A percentile compares a stretch with the other conserved stretches of the same genome.
Conservation (phyloP, 2,113 vertebrate species). For the Amphiprion ocellaris region DNA sequence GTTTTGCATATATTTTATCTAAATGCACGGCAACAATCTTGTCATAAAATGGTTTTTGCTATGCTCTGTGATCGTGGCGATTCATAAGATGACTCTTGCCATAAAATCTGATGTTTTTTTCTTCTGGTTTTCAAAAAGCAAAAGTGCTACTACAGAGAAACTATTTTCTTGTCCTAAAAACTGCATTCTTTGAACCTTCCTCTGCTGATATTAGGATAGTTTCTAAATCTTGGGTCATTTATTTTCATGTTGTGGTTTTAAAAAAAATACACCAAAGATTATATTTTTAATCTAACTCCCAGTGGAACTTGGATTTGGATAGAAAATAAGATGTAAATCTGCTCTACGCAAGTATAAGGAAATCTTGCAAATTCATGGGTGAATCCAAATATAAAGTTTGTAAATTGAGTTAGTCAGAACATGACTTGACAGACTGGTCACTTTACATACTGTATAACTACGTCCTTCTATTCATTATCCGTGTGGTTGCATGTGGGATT, state of each 20-base stretch:
- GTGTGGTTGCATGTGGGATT: not conserved
- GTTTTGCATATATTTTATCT: no score
- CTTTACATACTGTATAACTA: not conserved
- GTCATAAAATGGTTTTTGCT: not conserved
- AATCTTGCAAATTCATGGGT: not conserved
- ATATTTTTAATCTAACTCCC: not conserved
- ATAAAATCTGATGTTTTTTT: not conserved
- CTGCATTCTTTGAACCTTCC: no score
- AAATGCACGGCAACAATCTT: not conserved
- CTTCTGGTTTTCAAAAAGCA: not conserved
- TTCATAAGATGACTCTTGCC: not conserved
- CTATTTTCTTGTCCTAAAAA: no score
- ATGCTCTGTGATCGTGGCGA: no score
- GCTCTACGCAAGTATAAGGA: not conserved
- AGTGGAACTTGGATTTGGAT: not conserved
- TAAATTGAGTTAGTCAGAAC: no score
- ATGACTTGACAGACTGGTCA: not conserved
- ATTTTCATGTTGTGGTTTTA: not conserved
- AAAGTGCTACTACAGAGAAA: no score
- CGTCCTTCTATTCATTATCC: not conserved
- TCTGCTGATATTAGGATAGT: not conserved
- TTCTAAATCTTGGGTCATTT: not conserved
- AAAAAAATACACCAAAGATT: not conserved
- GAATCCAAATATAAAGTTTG: not conserved
- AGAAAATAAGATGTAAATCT: not conserved